phyloP scores from a whole-genome alignment of 2,113 vertebrate genomes.

The Stercorarius parasiticus region DNA sequence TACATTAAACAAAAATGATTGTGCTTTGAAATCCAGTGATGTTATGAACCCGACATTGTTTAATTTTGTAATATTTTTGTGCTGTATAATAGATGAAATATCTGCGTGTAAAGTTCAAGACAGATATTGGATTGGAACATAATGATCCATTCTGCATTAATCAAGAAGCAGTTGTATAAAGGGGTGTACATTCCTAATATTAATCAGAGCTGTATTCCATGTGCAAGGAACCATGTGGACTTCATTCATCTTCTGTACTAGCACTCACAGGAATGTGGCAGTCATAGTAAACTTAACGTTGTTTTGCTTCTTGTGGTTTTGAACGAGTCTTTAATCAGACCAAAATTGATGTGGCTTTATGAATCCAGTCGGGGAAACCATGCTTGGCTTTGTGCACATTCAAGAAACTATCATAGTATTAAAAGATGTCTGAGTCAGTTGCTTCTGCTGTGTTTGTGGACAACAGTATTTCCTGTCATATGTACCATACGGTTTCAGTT shows the following conservation, averaged over 20 bases:
- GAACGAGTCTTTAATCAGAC: conserved; percentile 64
- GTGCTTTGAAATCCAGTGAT: not conserved
- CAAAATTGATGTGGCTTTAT: conserved; percentile 64
- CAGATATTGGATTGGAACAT: not conserved
- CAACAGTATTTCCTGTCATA: conserved; percentile 15
- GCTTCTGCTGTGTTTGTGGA: conserved; percentile 47
- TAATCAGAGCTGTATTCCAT: conserved; percentile 5
- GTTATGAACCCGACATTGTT: not conserved
- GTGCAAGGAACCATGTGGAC: conserved; percentile 35
- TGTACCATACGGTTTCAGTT: not conserved
- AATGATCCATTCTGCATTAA: not conserved
- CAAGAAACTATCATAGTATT: not conserved
- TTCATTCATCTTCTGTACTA: conserved; percentile 57
- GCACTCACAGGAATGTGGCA: conserved; percentile 47
- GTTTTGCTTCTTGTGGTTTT: conserved; percentile 64
- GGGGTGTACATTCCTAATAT: not conserved
- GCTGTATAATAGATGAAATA: not conserved
- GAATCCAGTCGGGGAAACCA: conserved; percentile 34
- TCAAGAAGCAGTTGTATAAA: not conserved
- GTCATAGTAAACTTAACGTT: conserved; percentile 45
- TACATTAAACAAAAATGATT: not conserved
- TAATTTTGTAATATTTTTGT: not conserved
- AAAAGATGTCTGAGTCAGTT: not conserved
- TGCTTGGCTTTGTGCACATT: conserved; percentile 6
- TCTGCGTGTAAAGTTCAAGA: not conserved